Evolutionary conservation across 2,888 invertebrate species (phyloP), one percentile per base, ranked within the genome.

Genomic region (Creontiades dilutus): DNA sequence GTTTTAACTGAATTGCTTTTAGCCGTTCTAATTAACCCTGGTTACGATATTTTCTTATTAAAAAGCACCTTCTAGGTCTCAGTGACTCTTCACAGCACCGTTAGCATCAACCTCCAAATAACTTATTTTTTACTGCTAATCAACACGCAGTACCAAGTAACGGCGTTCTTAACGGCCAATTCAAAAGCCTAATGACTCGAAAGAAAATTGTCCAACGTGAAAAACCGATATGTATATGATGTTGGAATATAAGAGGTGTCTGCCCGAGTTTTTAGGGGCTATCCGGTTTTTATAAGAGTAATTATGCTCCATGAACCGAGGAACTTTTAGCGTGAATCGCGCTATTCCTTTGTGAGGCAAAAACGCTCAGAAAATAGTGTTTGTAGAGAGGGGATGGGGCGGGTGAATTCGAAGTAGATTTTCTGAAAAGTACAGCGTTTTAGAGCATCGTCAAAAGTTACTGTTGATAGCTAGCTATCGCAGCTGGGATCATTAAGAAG

Each of bases 401-500:
- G 37, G 37, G 37, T 37, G 37, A 37, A 37, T n/a, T n/a, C n/a
- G 57, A 57, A 57, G 57, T 57, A 57, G n/a, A 57, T 57, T 16
- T 57, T 16, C n/a, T n/a, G n/a, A n/a, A 57, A 57, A 57, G 16
- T n/a, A 57, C 16, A 7, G 57, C 7, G n/a, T 23, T 68, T 68
- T 68, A 68, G 68, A 68, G 68, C 68, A 7, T 68, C 68, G 68
- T 68, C 68, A 68, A 68, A 68, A 68, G 27, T 68, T 68, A 68
- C 68, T 68, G 68, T 68, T 68, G 68, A 68, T 12, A 23, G 68
- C 16, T n/a, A 57, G n/a, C 68, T 23, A 12, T 68, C 68, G 68
- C 68, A 12, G 68, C 5, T 23, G 19, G 23, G 68, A 19, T 68
- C 23, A 68, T 23, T 68, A 68, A 68, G 68, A 23, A 68, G 52